These are phyloP conservation scores for Platycercus adscitus DNA, from an alignment of 2,113 vertebrate species.

Conservation along the genomic window DNA sequence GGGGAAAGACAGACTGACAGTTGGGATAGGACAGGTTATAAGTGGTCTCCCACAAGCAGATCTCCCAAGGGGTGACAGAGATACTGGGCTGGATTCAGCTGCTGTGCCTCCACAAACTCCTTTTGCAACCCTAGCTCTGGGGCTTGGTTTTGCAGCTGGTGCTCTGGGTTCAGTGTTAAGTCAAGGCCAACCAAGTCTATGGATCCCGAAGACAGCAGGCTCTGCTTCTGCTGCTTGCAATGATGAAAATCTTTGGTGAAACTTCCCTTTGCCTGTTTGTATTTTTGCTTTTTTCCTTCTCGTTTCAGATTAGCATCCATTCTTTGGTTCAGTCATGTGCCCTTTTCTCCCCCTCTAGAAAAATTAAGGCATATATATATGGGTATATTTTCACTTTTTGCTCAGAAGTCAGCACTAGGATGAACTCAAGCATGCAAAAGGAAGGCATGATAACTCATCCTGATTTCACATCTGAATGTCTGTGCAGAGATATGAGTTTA, in stretches of 20 bases:
- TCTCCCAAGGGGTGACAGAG: not conserved
- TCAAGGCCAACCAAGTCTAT: not conserved
- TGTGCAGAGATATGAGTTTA: not conserved
- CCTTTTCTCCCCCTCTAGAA: not conserved
- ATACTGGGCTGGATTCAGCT: not conserved
- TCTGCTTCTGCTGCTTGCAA: not conserved
- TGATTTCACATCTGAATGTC: fast-evolving
- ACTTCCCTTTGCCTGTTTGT: not conserved
- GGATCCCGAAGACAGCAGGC: not conserved
- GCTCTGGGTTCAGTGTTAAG: not conserved
- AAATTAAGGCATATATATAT: not conserved
- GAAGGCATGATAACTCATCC: not conserved
- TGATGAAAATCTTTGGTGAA: not conserved
- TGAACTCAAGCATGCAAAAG: not conserved
- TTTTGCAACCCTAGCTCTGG: not conserved
- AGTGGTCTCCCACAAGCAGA: not conserved
- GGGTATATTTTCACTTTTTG: not conserved
- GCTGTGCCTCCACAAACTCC: not conserved
- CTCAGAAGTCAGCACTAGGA: not conserved
- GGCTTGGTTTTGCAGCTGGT: not conserved
- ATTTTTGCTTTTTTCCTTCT: not conserved
- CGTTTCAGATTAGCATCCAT: not conserved
- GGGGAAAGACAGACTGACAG: not conserved
- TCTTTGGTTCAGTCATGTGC: not conserved
- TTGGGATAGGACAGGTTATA: not conserved